Conservation (phyloP, 2,113 vertebrate species). For the Grantiella picta region DNA sequence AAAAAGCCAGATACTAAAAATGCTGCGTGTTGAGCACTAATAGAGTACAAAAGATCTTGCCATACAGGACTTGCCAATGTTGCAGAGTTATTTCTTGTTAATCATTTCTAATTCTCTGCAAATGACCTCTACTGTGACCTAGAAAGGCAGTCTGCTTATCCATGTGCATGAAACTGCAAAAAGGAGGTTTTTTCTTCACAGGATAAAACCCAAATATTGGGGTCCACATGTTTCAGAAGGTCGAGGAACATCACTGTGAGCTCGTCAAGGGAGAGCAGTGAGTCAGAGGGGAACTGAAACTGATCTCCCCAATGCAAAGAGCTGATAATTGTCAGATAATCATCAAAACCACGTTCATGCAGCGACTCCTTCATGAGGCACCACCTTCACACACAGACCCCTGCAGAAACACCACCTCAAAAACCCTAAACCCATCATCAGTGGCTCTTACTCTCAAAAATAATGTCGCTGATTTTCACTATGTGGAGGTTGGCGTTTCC, state of each 20-base stretch:
- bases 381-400: not conserved
- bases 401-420: not conserved
- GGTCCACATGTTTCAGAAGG: not conserved
- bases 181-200: not conserved
- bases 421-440: not conserved
- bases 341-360: fast-evolving
- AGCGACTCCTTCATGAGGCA: not conserved
- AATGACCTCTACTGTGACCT: fast-evolving
- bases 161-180: not conserved
- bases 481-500: not conserved
- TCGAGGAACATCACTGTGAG: not conserved
- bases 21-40: not conserved
- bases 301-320: not conserved
- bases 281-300: fast-evolving
- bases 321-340: not conserved
- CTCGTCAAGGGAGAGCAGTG: not conserved
- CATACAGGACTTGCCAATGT: not conserved
- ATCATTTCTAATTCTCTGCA: not conserved
- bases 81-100: not conserved
- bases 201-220: fast-evolving
- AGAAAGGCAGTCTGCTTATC: not conserved
- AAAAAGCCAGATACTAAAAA: not conserved
- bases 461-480: fast-evolving
- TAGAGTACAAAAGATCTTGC: not conserved
- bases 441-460: not conserved